Conservation (phyloP, 2,888 invertebrate genomes). For the Andrena marginata region DNA sequence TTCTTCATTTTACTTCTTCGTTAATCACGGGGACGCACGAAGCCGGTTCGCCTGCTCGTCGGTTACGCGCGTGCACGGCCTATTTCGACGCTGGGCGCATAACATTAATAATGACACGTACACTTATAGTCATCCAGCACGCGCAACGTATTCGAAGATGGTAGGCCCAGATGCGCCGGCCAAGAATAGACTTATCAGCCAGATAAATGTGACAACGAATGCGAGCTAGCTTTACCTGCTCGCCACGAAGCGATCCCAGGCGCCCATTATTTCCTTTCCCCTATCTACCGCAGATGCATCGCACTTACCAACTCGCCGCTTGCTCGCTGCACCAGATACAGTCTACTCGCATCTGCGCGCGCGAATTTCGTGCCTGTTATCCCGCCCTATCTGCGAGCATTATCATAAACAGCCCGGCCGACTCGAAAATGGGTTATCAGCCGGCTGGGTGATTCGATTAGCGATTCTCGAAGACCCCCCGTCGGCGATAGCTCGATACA, state of each 20-base stretch:
- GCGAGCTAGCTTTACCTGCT: slow-evolving; percentile 62
- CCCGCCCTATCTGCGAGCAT: slow-evolving; percentile 43
- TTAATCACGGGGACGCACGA: neutral
- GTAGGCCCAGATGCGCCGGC: slow-evolving; percentile 60
- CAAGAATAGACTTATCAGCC: slow-evolving; percentile 69
- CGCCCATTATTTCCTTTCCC: slow-evolving; percentile 69
- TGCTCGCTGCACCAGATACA: slow-evolving; percentile 49
- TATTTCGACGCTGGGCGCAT: slow-evolving; percentile 38
- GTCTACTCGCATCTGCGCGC: slow-evolving; percentile 46
- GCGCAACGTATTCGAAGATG: slow-evolving; percentile 61
- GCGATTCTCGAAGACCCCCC: slow-evolving; percentile 22
- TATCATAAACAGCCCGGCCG: slow-evolving; percentile 54
- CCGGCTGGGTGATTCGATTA: slow-evolving; percentile 45
- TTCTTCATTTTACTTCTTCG: neutral
- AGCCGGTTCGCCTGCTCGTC: neutral
- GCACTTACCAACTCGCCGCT: slow-evolving; percentile 64
- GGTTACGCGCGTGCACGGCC: slow-evolving; percentile 23
- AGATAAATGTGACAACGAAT: slow-evolving; percentile 70
- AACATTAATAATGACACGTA: slow-evolving; percentile 60
- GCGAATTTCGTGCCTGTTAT: slow-evolving; percentile 59
- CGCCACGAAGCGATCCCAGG: slow-evolving; percentile 53
- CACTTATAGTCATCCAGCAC: slow-evolving; percentile 56
- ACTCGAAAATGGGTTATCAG: slow-evolving; percentile 58
- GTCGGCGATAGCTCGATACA: neutral
- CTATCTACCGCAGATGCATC: slow-evolving; percentile 67